Evolutionary conservation across 2,888 invertebrate species (phyloP), one percentile per base, ranked within the genome.

Genomic region (Drosophila neonasuta): DNA sequence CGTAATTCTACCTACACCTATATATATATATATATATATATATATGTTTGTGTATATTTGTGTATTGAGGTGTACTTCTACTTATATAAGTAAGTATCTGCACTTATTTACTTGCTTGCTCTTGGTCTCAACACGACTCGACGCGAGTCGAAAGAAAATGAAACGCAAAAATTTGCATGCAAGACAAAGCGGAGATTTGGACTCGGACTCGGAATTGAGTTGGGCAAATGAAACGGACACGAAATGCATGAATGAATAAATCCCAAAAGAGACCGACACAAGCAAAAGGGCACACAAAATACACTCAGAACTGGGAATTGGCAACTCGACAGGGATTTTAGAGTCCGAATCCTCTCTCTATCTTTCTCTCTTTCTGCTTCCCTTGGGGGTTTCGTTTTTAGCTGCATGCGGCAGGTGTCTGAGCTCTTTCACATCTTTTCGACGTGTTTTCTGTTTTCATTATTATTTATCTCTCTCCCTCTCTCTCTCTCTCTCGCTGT

Each of bases 221-320:
- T n/a, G 30, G 39, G 59, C 54, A 77, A 77, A 71, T 60, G 59
- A 74, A 68, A 74, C 56, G 66, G 58, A 65, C 65, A 63, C 62
- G 60, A 61, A 74, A 69, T 78, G 71, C 74, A 77, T 78, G 74
- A 77, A 74, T 77, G 70, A 74, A 71, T 65, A 71, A 67, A 64
- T 66, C 62, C 61, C 62, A 62, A 74, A 74, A 67, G 57, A 63
- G 46, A 17, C 56, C 56, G 61, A 68, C 63, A 51, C 20, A 11
- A 54, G 11, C 29, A 36, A 56, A 52, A 58, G 56, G 34, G 20
- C 52, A 13, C 54, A 42, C 29, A 46, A 20, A 44, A 50, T 32
- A 44, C 20, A 36, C 36, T 41, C 3, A 41, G 36, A 41, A 15
- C 15, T 9, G 36, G n/a, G 36, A 36, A n/a, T 36, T 36, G 36